A percentile compares a stretch with the other conserved stretches of the same genome.
phyloP scores from a whole-genome alignment of 2,888 invertebrate species.

The Ptychoptera albimana region DNA sequence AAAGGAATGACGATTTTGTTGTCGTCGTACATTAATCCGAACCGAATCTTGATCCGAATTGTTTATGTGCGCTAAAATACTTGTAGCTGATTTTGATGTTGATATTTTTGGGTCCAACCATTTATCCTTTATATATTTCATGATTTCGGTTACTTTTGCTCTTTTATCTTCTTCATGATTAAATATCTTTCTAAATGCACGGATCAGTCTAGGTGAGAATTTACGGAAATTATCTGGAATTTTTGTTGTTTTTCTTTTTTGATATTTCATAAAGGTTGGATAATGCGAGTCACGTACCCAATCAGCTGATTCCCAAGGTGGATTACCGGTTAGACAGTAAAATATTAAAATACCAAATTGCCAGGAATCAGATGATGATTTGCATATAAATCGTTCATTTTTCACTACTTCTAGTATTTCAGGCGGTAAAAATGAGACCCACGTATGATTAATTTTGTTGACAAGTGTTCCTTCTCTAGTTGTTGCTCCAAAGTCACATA shows the following conservation, averaged over 20 bases:
- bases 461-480: constrained; percentile 40
- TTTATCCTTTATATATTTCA: constrained; percentile 41
- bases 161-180: constrained; percentile 51
- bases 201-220: constrained; percentile 50
- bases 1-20: constrained; percentile 32
- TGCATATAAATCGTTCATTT: constrained; percentile 48
- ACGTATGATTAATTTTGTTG: constrained; percentile 38
- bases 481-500: constrained; percentile 61
- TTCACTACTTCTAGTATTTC: constrained; percentile 42
- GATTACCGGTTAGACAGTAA: constrained; percentile 43
- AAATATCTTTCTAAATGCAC: constrained; percentile 52
- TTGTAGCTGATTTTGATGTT: constrained; percentile 34
- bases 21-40: constrained; percentile 34
- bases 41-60: constrained; percentile 33
- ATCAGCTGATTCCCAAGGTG: constrained; percentile 55
- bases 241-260: constrained; percentile 41
- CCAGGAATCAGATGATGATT: constrained; percentile 55
- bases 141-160: constrained; percentile 40
- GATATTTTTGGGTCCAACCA: constrained; percentile 39
- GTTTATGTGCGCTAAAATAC: constrained; percentile 19
- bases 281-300: constrained; percentile 56
- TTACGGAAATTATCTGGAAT: constrained; percentile 40
- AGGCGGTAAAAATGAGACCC: constrained; percentile 42
- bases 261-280: constrained; percentile 48
- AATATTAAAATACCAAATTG: constrained; percentile 47